phyloP scores from a whole-genome alignment of 2,888 invertebrate genomes.

The Thalpophila matura region DNA sequence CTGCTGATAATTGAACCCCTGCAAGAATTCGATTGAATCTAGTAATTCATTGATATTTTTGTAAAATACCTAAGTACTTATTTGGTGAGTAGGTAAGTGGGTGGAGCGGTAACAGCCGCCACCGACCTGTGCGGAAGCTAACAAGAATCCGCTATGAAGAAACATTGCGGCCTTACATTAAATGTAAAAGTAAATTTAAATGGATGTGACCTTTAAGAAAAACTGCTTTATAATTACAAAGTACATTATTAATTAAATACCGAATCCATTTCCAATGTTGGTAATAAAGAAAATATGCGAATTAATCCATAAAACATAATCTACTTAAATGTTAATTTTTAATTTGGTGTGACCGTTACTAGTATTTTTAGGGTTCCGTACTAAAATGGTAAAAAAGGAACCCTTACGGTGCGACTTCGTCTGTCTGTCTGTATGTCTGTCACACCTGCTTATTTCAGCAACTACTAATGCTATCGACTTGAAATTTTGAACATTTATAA shows the following conservation, averaged over 20 bases:
- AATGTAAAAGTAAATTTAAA: constrained; percentile 63
- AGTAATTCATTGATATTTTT: neutral
- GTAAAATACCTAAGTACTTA: neutral
- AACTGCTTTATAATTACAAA: constrained; percentile 49
- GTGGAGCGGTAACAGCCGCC: constrained; percentile 48
- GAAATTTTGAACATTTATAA: no score
- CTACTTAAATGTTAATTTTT: no score
- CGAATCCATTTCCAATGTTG: constrained; percentile 39
- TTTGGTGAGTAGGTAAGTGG: constrained; percentile 34
- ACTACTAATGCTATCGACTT: no score
- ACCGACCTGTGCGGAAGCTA: constrained; percentile 66
- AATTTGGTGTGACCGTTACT: neutral
- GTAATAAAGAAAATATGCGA: constrained; percentile 21
- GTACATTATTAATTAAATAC: constrained; percentile 31
- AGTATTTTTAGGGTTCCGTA: no score
- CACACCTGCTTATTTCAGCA: no score
- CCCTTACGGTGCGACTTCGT: no score
- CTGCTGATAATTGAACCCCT: neutral
- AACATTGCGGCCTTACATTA: constrained; percentile 66
- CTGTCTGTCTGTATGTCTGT: no score
- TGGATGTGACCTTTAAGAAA: constrained; percentile 61
- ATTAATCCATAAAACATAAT: neutral
- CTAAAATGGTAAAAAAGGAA: no score
- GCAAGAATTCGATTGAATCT: neutral
- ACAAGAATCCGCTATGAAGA: constrained; percentile 68